A percentile compares a stretch with the other conserved stretches of the same genome.
Conservation (phyloP, 2,888 invertebrate genomes). For the Stratiomys singularior region DNA sequence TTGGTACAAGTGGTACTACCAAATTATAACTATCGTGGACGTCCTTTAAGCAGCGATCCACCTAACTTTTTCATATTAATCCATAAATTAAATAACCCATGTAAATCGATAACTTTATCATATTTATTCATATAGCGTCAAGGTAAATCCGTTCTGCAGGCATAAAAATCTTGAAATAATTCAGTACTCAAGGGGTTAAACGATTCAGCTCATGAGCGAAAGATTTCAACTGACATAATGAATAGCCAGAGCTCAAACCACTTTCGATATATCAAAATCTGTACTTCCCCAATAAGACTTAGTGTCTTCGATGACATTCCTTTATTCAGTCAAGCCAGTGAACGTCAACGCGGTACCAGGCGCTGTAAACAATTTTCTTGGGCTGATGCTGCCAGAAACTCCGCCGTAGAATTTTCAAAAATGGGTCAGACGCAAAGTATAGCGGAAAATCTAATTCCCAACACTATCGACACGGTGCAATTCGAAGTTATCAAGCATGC, state of each 20-base stretch:
- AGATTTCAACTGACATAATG: no score
- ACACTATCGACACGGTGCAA: slow-evolving; percentile 57
- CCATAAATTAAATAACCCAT: no score
- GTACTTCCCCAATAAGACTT: not conserved
- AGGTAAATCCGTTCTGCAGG: no score
- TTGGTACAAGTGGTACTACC: no score
- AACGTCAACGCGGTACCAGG: not conserved
- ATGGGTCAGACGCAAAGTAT: slow-evolving; percentile 59
- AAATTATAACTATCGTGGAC: no score
- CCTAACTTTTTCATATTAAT: no score
- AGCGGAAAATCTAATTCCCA: slow-evolving; percentile 56
- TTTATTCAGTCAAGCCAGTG: not conserved
- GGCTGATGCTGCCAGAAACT: not conserved
- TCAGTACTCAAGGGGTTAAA: no score
- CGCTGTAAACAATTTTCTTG: slow-evolving; percentile 16
- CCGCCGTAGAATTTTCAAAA: not conserved
- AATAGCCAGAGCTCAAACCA: not conserved
- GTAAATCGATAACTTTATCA: no score
- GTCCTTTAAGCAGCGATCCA: no score
- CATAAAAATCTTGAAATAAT: no score
- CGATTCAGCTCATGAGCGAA: no score
- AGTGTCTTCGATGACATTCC: not conserved
- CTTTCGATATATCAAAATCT: not conserved
- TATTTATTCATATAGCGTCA: no score
- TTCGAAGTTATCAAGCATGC: slow-evolving; percentile 62